Percentiles rank a stretch among this genome's conserved stretches.
These are phyloP conservation scores for Phortica magna DNA, from an alignment of 2,888 invertebrate species.

Conservation along the genomic window DNA sequence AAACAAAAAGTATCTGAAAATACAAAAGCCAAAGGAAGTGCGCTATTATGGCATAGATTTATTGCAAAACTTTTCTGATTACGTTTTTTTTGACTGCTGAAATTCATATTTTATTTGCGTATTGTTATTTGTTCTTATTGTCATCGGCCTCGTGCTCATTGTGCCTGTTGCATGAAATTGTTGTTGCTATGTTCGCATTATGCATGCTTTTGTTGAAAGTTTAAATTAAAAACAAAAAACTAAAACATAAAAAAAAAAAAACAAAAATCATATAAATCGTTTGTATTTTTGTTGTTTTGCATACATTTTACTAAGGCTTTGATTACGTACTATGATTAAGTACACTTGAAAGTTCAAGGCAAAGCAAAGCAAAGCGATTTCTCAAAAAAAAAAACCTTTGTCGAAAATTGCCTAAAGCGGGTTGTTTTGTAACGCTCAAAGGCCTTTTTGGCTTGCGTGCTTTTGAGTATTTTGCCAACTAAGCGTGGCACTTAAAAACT, in stretches of 20 bases:
- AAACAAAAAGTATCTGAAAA: too few relatives aligned
- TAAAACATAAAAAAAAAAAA: slow-evolving; percentile 20
- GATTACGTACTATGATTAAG: neutral
- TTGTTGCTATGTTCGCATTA: neutral
- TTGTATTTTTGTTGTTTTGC: neutral
- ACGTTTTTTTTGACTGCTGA: slow-evolving; percentile 50
- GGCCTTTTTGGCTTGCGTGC: too few relatives aligned
- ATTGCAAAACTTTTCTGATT: slow-evolving; percentile 68
- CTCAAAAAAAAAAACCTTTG: too few relatives aligned
- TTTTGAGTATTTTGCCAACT: too few relatives aligned
- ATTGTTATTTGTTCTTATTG: neutral
- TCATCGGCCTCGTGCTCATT: neutral
- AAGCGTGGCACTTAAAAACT: slow-evolving; percentile 38
- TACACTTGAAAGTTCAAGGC: too few relatives aligned
- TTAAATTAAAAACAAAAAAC: slow-evolving; percentile 18
- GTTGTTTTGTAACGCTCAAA: too few relatives aligned
- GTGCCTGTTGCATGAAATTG: too few relatives aligned
- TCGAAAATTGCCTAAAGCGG: too few relatives aligned
- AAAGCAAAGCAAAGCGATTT: too few relatives aligned
- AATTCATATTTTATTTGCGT: neutral
- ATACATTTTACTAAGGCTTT: slow-evolving; percentile 28
- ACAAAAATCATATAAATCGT: neutral
- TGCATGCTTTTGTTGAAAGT: slow-evolving; percentile 29
- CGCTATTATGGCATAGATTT: slow-evolving; percentile 58
- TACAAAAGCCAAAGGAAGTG: too few relatives aligned